Conservation (phyloP, 2,797 vertebrate genomes). For the Podargus strigoides region DNA sequence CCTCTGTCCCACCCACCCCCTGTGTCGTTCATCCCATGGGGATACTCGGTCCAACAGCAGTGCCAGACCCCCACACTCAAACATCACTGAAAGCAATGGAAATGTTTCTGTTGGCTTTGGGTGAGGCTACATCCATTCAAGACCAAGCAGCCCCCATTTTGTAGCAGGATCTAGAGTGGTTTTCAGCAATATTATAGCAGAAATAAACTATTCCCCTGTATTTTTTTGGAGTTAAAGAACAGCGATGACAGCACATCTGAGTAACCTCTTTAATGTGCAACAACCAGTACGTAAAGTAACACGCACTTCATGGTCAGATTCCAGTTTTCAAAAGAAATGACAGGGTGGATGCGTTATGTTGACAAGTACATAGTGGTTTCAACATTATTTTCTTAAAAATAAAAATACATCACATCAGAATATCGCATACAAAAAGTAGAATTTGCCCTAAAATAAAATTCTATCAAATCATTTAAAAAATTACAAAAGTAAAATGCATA, state of each 20-base stretch:
- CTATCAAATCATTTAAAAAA: constrained; percentile 64
- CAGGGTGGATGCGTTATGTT: constrained; percentile 25
- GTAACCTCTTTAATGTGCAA: constrained; percentile 62
- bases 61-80: neutral
- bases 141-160: neutral
- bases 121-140: neutral
- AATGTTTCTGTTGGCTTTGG: neutral
- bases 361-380: constrained; percentile 52
- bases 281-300: constrained; percentile 29
- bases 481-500: constrained; percentile 71
- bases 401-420: constrained; percentile 52
- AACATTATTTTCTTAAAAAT: constrained; percentile 62
- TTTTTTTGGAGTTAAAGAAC: neutral
- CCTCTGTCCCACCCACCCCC: neutral
- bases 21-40: rapidly evolving
- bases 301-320: constrained; percentile 30
- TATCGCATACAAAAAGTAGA: constrained; percentile 70
- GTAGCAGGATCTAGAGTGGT: neutral
- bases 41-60: neutral
- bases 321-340: constrained; percentile 50
- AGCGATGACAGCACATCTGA: neutral
- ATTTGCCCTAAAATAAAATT: constrained; percentile 70
- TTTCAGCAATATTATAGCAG: neutral
- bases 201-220: neutral
- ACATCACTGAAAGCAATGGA: neutral